A percentile compares a stretch with the other conserved stretches of the same genome.
phyloP scores from a whole-genome alignment of 2,888 invertebrate species.

The Epinotia demarniana region DNA sequence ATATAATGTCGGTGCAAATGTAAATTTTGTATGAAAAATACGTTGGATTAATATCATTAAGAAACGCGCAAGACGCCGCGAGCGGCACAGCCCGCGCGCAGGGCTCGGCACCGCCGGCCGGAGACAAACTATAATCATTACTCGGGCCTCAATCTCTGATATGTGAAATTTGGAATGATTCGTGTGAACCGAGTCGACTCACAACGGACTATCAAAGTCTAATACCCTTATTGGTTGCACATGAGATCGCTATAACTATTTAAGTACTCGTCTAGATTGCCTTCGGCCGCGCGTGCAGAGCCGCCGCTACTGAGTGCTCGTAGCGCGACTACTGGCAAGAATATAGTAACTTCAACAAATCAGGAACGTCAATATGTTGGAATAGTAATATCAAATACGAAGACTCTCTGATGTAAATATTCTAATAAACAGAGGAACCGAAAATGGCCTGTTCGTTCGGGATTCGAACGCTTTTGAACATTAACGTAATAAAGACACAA shows the following conservation, averaged over 20 bases:
- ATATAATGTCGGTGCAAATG: slow-evolving; percentile 62
- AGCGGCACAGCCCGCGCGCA: slow-evolving; percentile 26
- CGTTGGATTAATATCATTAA: slow-evolving; percentile 56
- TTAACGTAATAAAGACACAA: slow-evolving; percentile 45
- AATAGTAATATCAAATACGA: slow-evolving; percentile 31
- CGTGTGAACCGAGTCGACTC: slow-evolving; percentile 21
- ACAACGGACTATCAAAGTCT: slow-evolving; percentile 38
- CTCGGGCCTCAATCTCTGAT: slow-evolving; percentile 30
- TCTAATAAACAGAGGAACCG: slow-evolving; percentile 33
- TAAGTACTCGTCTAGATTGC: slow-evolving; percentile 40
- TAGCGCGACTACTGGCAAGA: slow-evolving; percentile 38
- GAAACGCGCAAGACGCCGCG: slow-evolving; percentile 48
- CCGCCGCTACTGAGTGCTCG: background rate
- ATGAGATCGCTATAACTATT: slow-evolving; percentile 38
- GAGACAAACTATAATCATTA: slow-evolving; percentile 32
- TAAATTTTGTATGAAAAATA: slow-evolving; percentile 58
- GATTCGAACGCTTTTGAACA: slow-evolving; percentile 32
- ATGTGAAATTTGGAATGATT: slow-evolving; percentile 44
- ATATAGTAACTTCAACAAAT: slow-evolving; percentile 41
- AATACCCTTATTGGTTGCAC: slow-evolving; percentile 21
- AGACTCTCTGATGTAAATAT: slow-evolving; percentile 33
- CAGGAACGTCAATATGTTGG: slow-evolving; percentile 27
- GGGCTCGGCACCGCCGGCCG: slow-evolving; percentile 14
- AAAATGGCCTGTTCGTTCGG: slow-evolving; percentile 26
- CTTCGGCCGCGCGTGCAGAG: slow-evolving; percentile 27